These are phyloP conservation scores for Rhynchonycteris naso DNA, from an alignment of 2,797 vertebrate genomes.

Conservation along the genomic window DNA sequence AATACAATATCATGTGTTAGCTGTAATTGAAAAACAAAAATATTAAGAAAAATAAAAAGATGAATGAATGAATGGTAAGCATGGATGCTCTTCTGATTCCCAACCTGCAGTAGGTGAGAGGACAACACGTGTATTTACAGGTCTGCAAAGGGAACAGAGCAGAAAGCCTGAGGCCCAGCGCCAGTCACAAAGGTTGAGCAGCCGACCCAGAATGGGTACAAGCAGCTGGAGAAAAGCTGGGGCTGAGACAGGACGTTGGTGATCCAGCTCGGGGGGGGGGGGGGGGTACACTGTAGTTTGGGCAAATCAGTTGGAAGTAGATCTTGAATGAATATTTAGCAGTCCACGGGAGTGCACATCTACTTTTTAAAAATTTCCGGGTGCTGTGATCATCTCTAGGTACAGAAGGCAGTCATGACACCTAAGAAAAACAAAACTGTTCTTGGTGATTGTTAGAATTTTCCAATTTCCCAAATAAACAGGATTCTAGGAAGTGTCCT, in stretches of 20 bases:
- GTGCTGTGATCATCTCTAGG: not conserved
- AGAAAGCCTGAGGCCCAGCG: too few species aligned
- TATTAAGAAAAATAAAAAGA: not conserved
- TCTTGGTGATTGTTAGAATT: constrained; percentile 53
- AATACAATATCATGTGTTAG: not conserved
- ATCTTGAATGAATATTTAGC: not conserved
- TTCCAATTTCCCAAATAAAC: constrained; percentile 46
- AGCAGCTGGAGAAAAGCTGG: not conserved
- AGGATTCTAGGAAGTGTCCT: constrained; percentile 38
- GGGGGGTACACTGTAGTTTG: not conserved
- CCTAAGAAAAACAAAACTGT: constrained; percentile 58
- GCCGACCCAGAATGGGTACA: not conserved
- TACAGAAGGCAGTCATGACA: constrained; percentile 10
- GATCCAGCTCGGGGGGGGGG: not conserved
- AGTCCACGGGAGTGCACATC: not conserved
- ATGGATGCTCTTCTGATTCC: not conserved
- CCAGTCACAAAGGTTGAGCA: not conserved
- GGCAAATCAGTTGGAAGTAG: not conserved
- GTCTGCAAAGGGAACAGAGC: not conserved
- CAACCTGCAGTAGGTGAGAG: not conserved
- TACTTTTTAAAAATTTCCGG: not conserved
- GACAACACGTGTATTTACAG: not conserved
- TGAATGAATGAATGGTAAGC: not conserved
- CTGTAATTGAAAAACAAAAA: not conserved
- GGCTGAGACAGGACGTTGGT: not conserved